Percentiles rank a stretch among this genome's conserved stretches.
phyloP scores from a whole-genome alignment of 2,797 vertebrate genomes.

The Tapirus indicus region DNA sequence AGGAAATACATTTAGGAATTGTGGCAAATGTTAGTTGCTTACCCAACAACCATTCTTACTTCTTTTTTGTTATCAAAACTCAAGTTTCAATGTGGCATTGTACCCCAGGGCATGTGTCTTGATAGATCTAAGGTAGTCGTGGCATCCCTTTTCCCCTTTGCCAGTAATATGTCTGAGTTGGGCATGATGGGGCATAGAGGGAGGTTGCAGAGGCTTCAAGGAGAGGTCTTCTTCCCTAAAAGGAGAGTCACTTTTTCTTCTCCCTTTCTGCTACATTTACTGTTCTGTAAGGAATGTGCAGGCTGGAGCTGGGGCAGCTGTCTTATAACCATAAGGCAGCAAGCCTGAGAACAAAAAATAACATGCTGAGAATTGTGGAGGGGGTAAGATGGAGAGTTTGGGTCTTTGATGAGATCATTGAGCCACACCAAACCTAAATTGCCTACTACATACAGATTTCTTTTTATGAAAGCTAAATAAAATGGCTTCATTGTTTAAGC shows the following conservation, averaged over 20 bases:
- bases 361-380: background rate
- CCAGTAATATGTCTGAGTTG: background rate
- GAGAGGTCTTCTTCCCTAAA: background rate
- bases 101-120: background rate
- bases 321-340: background rate
- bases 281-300: background rate
- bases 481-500: background rate
- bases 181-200: background rate
- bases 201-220: background rate
- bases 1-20: constrained; percentile 23
- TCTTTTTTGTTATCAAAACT: background rate
- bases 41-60: background rate
- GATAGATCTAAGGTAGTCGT: background rate
- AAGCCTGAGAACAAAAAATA: background rate
- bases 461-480: background rate
- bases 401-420: background rate
- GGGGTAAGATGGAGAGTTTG: background rate
- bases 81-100: background rate
- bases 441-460: background rate
- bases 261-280: background rate
- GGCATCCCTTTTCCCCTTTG: background rate
- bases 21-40: background rate
- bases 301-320: background rate
- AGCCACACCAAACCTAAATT: background rate
- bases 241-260: background rate